Base-by-base conservation (phyloP, 2,888 invertebrate species). In the Ophioninae sp. region DNA sequence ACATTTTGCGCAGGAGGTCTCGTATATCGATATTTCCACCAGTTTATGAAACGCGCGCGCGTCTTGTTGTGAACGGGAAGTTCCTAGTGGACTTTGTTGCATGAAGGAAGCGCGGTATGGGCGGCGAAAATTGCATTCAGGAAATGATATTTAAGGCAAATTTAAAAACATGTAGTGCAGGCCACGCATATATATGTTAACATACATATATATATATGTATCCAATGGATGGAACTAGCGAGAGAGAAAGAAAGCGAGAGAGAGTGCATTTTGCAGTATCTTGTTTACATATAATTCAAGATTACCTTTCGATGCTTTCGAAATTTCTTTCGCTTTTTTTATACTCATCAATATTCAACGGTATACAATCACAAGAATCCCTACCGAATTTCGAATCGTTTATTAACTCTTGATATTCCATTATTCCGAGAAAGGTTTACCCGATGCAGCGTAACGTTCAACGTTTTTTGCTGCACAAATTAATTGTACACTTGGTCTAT, bases 181-280 rank as follows among this genome's bases (percentile, higher is more conserved):
- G 84, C 84, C 84, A 84, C 84, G 81, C 84, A 84, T 84, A 84
- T 84, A 84, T 84, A 84, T 84, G 84, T 84, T 75, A 39, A 84
- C 74, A 67, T 81, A 81, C 83, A 83, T 83, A 83, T 83, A 83
- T 83, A 83, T 81, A 83, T 83, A 81, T 81, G 84, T 84, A 81
- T 74, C 81, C 78, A 81, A 84, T 79, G 74, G 64, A 70, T 74
- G 74, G 81, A 64, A 81, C 78, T 84, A 81, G 72, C 77, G 76
- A 76, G 59, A 41, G 13, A 2, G 50, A 17, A 17, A 50, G 50
- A 50, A 17, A 50, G 50, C 8, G 44, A 44, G 10, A 44, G 44
- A 44, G 81, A 84, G 78, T 84, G 84, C 84, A 81, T 75, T 83
- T 75, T 79, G 82, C 79, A 69, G 23, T 85, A 70, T 81, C 67